Evolutionary conservation across 2,888 invertebrate species (phyloP).

Genomic region (Acanthopleura granulata): DNA sequence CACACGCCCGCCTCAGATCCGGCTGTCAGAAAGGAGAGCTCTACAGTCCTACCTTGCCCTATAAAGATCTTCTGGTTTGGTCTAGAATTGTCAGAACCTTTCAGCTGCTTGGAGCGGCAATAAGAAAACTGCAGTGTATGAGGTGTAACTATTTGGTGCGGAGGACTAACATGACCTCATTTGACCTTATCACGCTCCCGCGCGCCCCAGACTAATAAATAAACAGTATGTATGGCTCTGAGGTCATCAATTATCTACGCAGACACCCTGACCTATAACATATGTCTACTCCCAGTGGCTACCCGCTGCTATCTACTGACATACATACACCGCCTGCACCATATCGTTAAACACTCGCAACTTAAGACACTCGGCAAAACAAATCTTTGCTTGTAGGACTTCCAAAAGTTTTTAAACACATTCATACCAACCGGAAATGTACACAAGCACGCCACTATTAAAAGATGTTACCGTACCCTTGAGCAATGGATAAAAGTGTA

Average conservation of each 20-base stretch:
- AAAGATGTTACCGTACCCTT: too few relatives aligned
- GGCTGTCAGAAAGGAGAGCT: too few relatives aligned
- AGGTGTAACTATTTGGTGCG: conserved; percentile 12
- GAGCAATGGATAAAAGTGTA: too few relatives aligned
- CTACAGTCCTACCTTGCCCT: too few relatives aligned
- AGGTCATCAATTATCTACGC: conserved; percentile 16
- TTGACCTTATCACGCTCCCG: conserved; percentile 4
- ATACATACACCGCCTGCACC: background rate
- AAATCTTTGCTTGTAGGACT: too few relatives aligned
- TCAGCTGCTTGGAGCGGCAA: background rate
- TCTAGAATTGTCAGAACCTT: conserved; percentile 9
- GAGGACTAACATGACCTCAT: conserved; percentile 12
- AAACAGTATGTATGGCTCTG: conserved; percentile 17
- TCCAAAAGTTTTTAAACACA: too few relatives aligned
- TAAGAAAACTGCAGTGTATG: background rate
- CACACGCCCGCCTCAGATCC: too few relatives aligned
- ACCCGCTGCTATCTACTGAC: background rate
- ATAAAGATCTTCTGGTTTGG: background rate
- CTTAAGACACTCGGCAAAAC: background rate
- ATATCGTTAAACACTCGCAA: background rate
- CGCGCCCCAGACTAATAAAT: conserved; percentile 19
- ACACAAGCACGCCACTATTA: too few relatives aligned
- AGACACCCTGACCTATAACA: conserved; percentile 14
- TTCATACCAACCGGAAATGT: too few relatives aligned
- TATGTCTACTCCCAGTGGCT: background rate